Base-by-base conservation (phyloP, 2,888 invertebrate species). In the Nomada hirtipes region DNA sequence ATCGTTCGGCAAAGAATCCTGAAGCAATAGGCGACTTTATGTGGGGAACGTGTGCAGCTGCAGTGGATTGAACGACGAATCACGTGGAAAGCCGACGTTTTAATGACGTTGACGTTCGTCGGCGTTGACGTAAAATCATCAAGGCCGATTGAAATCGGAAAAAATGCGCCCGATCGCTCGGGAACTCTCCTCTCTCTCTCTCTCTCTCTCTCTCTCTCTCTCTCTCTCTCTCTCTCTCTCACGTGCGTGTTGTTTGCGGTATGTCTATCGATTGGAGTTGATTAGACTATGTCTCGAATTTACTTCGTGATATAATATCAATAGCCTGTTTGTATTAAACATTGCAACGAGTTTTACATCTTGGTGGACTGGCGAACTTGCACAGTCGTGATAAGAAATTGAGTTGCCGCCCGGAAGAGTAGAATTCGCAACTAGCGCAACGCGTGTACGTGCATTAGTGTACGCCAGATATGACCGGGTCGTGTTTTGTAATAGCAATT, bases 41-140 rank as follows among this genome's bases (percentile, higher is more conserved):
- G 47, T 13, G 26, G 23, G 15, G 23, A 13, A 44, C 13, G n/a
- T 4, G 44, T 29, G 26, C 47, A 71, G 20, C 15, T 42, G 59
- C 23, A 23, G 13, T 4, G 36, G 52, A 47, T 36, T 23, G 55
- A 73, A 44, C 20, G 36, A 67, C 29, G 50, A 44, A 57, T 52
- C 29, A 42, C 60, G 70, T 53, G 44, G 26, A 23, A 79, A 81
- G 52, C 26, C 13, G 4, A 36, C 36, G 50, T 15, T 69, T 64
- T 64, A 79, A 73, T 23, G 42, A 64, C 47, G 23, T 18, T 13
- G 3, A 59, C n/a, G 55, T 55, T 57, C 60, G 42, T 79, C 55
- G 44, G 44, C 55, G 26, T 69, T 79, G 80, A 79, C 64, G 79
- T 20, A 69, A 68, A 60, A 52, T 74, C 57, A n/a, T 20, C 65